A percentile compares a stretch with the other conserved stretches of the same genome.
phyloP scores from a whole-genome alignment of 2,797 vertebrate species.

The Pipistrellus pygmaeus region DNA sequence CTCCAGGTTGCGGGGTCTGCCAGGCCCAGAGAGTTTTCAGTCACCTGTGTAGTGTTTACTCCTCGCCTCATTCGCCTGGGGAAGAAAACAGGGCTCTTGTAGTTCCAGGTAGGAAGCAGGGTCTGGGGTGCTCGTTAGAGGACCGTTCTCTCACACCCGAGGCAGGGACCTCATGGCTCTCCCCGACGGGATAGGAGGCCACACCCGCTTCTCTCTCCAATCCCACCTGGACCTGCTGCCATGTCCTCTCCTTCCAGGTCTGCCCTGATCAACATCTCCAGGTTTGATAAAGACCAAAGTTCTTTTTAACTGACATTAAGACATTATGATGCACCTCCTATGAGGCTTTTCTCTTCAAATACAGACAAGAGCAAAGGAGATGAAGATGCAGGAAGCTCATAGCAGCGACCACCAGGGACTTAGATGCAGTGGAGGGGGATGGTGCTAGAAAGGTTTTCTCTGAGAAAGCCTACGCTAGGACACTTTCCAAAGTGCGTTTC shows the following conservation, averaged over 20 bases:
- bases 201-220: not conserved
- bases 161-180: not conserved
- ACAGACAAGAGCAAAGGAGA: conserved; percentile 24
- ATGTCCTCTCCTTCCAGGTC: not conserved
- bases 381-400: not conserved
- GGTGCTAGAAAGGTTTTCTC: conserved; percentile 4
- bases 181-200: not conserved
- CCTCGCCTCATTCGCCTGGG: not conserved
- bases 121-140: not conserved
- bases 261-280: not conserved
- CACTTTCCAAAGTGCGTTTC: conserved; percentile 43
- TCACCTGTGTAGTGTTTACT: not conserved
- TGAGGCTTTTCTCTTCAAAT: conserved; percentile 48
- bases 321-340: not conserved
- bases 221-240: not conserved
- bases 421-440: not conserved
- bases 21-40: conserved; percentile 17
- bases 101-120: not conserved
- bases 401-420: not conserved
- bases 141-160: not conserved
- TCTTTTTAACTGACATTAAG: conserved; percentile 17
- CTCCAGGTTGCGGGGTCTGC: conserved; percentile 45
- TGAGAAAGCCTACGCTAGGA: not conserved
- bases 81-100: not conserved
- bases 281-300: conserved; percentile 30